phyloP scores from a whole-genome alignment of 2,888 invertebrate genomes.

The Cryptophagus acutangulus region DNA sequence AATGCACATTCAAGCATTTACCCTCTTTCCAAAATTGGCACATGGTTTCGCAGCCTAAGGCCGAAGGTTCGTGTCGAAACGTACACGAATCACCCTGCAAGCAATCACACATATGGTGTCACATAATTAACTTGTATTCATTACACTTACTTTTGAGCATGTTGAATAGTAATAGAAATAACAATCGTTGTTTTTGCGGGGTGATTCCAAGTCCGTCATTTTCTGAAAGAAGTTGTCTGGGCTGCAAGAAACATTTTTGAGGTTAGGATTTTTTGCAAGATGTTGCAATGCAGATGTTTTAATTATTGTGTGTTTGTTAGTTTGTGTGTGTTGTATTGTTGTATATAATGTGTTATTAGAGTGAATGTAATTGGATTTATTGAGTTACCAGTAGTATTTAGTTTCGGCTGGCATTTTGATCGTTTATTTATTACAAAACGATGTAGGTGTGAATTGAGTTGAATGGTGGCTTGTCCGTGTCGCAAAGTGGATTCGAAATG shows the following conservation, averaged over 20 bases:
- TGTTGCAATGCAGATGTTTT: not conserved
- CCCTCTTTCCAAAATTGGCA: constrained; percentile 80
- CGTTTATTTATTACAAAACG: constrained; percentile 8
- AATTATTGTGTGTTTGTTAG: constrained; percentile 7
- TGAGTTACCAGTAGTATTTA: constrained; percentile 31
- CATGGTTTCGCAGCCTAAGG: constrained; percentile 75
- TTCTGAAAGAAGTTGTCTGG: constrained; percentile 49
- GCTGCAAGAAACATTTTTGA: constrained; percentile 37
- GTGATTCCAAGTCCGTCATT: constrained; percentile 60
- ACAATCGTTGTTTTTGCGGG: constrained; percentile 76
- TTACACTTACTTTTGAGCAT: constrained; percentile 76
- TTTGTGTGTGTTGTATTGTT: constrained; percentile 11
- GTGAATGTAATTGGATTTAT: constrained; percentile 10
- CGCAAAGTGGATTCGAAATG: constrained; percentile 9
- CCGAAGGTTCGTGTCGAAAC: constrained; percentile 79
- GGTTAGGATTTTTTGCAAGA: constrained; percentile 29
- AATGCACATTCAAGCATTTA: constrained; percentile 70
- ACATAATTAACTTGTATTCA: too few species aligned
- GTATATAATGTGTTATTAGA: not conserved
- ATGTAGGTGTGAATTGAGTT: not conserved
- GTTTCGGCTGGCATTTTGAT: constrained; percentile 26
- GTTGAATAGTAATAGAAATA: constrained; percentile 86
- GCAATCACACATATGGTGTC: constrained; percentile 22
- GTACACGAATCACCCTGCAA: constrained; percentile 71
- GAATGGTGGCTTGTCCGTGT: too few species aligned